Conservation (phyloP, 2,797 vertebrate genomes). For the Anguilla megastoma region DNA sequence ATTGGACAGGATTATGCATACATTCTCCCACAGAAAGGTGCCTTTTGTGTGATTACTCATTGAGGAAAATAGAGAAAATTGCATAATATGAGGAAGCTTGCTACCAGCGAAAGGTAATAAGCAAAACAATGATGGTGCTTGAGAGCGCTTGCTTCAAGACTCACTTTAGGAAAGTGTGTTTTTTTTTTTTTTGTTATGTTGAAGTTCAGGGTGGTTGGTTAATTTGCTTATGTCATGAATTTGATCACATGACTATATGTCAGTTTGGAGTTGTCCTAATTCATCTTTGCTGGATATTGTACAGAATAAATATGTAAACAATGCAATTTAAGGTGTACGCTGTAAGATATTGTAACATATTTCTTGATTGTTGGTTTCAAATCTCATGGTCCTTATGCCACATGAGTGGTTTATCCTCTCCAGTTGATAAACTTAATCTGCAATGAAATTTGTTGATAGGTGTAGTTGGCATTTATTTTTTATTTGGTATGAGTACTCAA, state of each 20-base stretch:
- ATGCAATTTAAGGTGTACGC: background rate
- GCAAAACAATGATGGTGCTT: slow-evolving; percentile 43
- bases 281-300: background rate
- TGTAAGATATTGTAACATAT: background rate
- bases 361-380: background rate
- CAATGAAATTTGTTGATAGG: background rate
- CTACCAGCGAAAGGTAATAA: slow-evolving; percentile 44
- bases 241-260: background rate
- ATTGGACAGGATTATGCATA: slow-evolving; percentile 33
- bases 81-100: slow-evolving; percentile 58
- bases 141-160: slow-evolving; percentile 27
- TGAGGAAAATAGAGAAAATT: slow-evolving; percentile 45
- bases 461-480: background rate
- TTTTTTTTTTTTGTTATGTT: slow-evolving; percentile 35
- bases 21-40: slow-evolving; percentile 52
- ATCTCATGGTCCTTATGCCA: background rate
- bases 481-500: background rate
- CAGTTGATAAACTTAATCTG: background rate
- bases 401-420: background rate
- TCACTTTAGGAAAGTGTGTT: slow-evolving; percentile 33
- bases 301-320: background rate
- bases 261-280: background rate
- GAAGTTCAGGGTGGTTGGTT: background rate
- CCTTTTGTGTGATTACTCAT: slow-evolving; percentile 42
- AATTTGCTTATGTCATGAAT: background rate